phyloP scores from a whole-genome alignment of 2,113 vertebrate genomes.

The Pao palembangensis region DNA sequence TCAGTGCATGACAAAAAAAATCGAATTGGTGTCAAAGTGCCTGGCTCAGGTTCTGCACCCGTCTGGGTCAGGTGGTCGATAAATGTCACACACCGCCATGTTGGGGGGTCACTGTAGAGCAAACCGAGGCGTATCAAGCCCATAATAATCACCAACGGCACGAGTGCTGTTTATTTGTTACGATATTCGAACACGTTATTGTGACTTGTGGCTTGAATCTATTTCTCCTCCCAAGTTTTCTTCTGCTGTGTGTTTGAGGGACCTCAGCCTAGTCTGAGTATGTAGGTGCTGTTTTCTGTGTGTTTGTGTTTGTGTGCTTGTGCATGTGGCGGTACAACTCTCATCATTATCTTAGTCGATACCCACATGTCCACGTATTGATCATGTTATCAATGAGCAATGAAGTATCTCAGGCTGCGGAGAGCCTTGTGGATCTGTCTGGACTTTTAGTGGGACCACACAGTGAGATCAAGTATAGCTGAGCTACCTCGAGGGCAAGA shows the following conservation, averaged over 20 bases:
- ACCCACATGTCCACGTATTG: slow-evolving; percentile 68
- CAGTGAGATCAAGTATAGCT: slow-evolving; percentile 59
- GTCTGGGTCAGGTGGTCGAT: slow-evolving; percentile 51
- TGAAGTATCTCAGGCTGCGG: slow-evolving; percentile 61
- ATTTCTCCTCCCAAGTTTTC: slow-evolving; percentile 28
- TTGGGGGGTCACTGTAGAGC: slow-evolving; percentile 50
- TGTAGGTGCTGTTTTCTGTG: slow-evolving; percentile 20
- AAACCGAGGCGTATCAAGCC: slow-evolving; percentile 51
- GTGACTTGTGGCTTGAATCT: slow-evolving; percentile 30
- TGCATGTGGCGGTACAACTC: slow-evolving; percentile 43
- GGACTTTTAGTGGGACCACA: slow-evolving; percentile 65
- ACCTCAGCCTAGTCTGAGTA: background rate
- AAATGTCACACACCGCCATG: slow-evolving; percentile 55
- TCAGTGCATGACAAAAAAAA: slow-evolving; percentile 20
- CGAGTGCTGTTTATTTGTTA: slow-evolving; percentile 55
- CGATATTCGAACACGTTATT: slow-evolving; percentile 25
- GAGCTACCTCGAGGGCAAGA: slow-evolving; percentile 60
- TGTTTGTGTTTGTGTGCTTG: slow-evolving; percentile 32
- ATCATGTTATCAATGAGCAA: slow-evolving; percentile 65
- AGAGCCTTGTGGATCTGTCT: slow-evolving; percentile 64
- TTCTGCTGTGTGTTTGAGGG: slow-evolving; percentile 17
- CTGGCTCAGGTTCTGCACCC: slow-evolving; percentile 26
- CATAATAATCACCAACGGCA: slow-evolving; percentile 52
- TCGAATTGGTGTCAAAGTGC: slow-evolving; percentile 36
- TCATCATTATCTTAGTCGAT: slow-evolving; percentile 73